Evolutionary conservation across 2,113 vertebrate genomes (phyloP), one percentile per base, ranked within the genome.

Genomic region (Hyperopisus bebe): DNA sequence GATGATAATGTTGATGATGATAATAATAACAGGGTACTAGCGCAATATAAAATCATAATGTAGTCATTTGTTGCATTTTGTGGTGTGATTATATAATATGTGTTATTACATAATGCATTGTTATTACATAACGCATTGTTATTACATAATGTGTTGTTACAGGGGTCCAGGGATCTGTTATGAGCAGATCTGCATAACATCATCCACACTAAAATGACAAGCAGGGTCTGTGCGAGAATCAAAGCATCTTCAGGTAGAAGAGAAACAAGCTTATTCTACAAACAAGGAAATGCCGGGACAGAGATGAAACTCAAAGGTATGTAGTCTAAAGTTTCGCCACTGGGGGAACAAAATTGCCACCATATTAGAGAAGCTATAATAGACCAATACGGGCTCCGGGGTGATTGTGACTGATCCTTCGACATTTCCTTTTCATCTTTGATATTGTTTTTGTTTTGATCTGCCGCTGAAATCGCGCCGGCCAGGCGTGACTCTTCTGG

Each of bases 401-500:
- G 46, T 5, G 19, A 85, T 85, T 47, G 83, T 27, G 83, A n/a
- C 39, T 46, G 17, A 85, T n/a, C 83, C 48, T 85, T 48, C 46
- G n/a, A 47, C 24, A 11, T 47, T 48, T 83, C 19, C 80, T n/a
- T 85, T 86, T 50, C 83, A 86, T 86, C 83, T 86, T 27, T 11
- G 21, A 48, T 86, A 46, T 15, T 86, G 21, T 50, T 50, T 85
- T n/a, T 50, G 83, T 50, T 86, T 86, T 86, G 44, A 86, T 86
- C 83, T n/a, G 83, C 92, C 89, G 92, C 92, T 94, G 91, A 83
- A 92, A 91, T 91, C 58, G 55, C 91, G 91, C 92, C 93, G 93
- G 92, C 89, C 91, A 90, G 94, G 92, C 93, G 92, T 94, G 93
- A 93, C 92, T 93, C 91, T 92, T 92, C 91, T 90, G 90, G 91